Percentiles rank a stretch among this genome's conserved stretches.
Conservation (phyloP, 2,888 invertebrate species). For the Amaurobius ferox region DNA sequence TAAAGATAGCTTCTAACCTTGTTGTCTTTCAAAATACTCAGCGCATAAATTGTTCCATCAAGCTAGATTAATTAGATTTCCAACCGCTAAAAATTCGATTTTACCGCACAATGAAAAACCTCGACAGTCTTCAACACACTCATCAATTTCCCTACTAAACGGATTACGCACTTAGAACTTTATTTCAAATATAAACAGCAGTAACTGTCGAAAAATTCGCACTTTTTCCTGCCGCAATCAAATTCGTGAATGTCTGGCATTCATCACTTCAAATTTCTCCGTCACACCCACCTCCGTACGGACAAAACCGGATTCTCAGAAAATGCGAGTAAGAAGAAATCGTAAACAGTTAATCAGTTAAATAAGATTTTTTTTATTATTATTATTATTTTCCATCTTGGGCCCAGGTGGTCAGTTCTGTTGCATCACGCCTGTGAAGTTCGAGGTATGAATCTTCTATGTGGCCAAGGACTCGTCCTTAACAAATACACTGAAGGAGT, state of each 20-base stretch:
- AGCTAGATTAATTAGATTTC: neutral
- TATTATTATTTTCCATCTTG: slow-evolving; percentile 6
- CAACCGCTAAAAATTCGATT: neutral
- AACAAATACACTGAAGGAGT: neutral
- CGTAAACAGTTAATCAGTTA: slow-evolving; percentile 46
- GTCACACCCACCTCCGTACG: slow-evolving; percentile 23
- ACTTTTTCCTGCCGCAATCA: slow-evolving; percentile 35
- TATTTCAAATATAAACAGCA: slow-evolving; percentile 29
- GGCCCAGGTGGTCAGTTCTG: slow-evolving; percentile 10
- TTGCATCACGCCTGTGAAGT: slow-evolving; percentile 8
- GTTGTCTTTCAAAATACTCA: too few species aligned
- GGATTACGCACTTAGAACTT: slow-evolving; percentile 19
- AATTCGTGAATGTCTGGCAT: slow-evolving; percentile 16
- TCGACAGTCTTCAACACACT: neutral
- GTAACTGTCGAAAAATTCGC: neutral
- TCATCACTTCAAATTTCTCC: slow-evolving; percentile 35
- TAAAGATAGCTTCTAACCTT: too few species aligned
- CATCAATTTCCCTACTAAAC: neutral
- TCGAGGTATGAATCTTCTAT: slow-evolving; percentile 10
- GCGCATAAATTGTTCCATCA: neutral
- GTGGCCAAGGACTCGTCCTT: slow-evolving; percentile 30
- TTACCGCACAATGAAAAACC: neutral
- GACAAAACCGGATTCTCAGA: slow-evolving; percentile 25
- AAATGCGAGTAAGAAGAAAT: slow-evolving; percentile 11
- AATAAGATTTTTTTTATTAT: slow-evolving; percentile 16